phyloP scores from a whole-genome alignment of 2,113 vertebrate species.

The Corythoichthys intestinalis region DNA sequence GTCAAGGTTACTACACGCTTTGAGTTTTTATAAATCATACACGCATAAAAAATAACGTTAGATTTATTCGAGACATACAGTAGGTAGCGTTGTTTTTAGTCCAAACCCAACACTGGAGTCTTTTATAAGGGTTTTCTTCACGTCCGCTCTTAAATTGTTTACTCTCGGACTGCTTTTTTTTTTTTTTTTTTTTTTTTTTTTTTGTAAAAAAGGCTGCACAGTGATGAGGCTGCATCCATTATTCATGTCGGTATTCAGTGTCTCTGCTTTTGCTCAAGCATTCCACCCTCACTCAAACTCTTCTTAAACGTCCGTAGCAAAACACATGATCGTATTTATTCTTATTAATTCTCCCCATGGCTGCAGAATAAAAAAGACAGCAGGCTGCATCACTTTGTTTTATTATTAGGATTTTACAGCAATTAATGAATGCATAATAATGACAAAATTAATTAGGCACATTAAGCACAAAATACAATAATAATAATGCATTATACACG shows the following conservation, averaged over 20 bases:
- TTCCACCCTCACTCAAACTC: conserved; percentile 21
- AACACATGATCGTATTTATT: neutral
- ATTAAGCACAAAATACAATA: neutral
- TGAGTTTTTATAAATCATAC: neutral
- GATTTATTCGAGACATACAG: too few species aligned
- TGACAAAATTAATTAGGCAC: neutral
- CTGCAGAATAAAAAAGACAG: neutral
- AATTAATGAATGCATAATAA: neutral
- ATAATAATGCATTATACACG: neutral
- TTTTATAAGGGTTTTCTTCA: too few species aligned
- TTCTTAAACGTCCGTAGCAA: neutral
- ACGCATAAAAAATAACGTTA: too few species aligned
- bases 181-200: neutral
- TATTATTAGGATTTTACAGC: neutral
- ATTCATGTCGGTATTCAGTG: conserved; percentile 50
- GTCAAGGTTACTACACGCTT: conserved; percentile 3
- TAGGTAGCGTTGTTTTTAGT: neutral
- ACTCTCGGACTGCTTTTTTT: neutral
- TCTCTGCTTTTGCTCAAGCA: conserved; percentile 50
- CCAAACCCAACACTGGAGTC: too few species aligned
- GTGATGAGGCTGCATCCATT: conserved; percentile 34
- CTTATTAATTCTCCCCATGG: neutral
- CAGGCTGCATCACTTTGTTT: neutral
- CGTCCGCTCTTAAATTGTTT: neutral
- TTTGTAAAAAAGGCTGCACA: conserved; percentile 11